Conservation (phyloP, 1,140 invertebrate genomes). For the Meloidogyne exigua region DNA sequence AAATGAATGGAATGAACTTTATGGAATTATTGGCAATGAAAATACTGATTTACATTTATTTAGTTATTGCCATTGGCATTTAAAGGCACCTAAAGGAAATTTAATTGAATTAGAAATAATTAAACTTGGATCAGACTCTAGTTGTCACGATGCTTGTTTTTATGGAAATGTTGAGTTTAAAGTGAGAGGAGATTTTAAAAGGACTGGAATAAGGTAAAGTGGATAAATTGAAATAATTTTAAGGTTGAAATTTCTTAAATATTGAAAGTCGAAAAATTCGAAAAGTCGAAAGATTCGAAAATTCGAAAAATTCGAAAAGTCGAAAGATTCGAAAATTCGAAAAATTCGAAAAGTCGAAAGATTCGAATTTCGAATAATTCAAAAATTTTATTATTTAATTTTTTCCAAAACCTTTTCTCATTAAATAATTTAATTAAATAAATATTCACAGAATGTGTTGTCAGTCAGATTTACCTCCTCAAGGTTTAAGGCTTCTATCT, state of each 20-base stretch:
- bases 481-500: not conserved
- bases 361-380: too few species aligned
- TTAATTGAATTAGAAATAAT: conserved; percentile 11
- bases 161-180: conserved; percentile 26
- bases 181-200: conserved; percentile 5
- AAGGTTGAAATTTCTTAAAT: not conserved
- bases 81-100: conserved; percentile 7
- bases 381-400: too few species aligned
- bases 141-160: conserved; percentile 9
- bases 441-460: conserved; percentile 9
- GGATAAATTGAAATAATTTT: not conserved
- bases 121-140: not conserved
- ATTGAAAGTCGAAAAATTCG: too few species aligned
- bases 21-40: not conserved
- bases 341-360: too few species aligned
- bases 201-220: conserved; percentile 9
- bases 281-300: too few species aligned
- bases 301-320: too few species aligned
- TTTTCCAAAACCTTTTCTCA: too few species aligned
- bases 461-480: not conserved
- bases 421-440: not conserved
- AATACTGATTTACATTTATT: not conserved
- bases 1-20: not conserved
- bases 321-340: too few species aligned
- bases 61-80: conserved; percentile 23